A percentile compares a stretch with the other conserved stretches of the same genome.
phyloP scores from a whole-genome alignment of 2,888 invertebrate genomes.

The Escarpia spicata region DNA sequence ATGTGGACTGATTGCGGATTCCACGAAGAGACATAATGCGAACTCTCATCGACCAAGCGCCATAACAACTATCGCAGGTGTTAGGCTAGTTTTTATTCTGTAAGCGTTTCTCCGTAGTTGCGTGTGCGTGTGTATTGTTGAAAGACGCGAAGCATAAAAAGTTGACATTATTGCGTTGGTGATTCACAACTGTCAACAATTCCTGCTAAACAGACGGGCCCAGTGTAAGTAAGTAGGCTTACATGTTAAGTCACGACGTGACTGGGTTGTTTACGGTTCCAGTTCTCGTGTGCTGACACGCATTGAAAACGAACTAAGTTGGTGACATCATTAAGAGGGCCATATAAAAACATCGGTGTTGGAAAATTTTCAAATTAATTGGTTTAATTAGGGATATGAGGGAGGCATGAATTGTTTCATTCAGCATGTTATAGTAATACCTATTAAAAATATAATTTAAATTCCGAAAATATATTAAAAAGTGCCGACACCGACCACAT shows the following conservation, averaged over 20 bases:
- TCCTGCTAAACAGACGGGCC: not conserved
- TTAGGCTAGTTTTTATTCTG: not conserved
- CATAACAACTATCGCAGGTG: not conserved
- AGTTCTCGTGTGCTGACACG: not conserved
- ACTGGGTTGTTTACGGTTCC: not conserved
- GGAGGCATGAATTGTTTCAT: too few species aligned
- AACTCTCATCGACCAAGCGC: not conserved
- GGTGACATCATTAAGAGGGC: not conserved
- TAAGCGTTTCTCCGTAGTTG: not conserved
- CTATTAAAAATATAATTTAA: too few species aligned
- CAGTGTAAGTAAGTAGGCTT: not conserved
- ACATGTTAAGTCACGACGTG: not conserved
- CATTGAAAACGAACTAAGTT: not conserved
- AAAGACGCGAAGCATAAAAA: not conserved
- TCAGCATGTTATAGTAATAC: too few species aligned
- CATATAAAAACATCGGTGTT: not conserved
- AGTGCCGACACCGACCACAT: too few species aligned
- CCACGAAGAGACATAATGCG: not conserved
- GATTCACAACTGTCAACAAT: not conserved
- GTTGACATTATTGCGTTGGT: not conserved
- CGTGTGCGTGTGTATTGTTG: not conserved
- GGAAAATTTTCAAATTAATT: not conserved
- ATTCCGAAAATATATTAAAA: too few species aligned
- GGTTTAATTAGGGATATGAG: too few species aligned
- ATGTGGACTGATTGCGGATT: not conserved